A percentile compares a stretch with the other conserved stretches of the same genome.
Conservation (phyloP, 2,797 vertebrate genomes). For the Oryzias sinensis region DNA sequence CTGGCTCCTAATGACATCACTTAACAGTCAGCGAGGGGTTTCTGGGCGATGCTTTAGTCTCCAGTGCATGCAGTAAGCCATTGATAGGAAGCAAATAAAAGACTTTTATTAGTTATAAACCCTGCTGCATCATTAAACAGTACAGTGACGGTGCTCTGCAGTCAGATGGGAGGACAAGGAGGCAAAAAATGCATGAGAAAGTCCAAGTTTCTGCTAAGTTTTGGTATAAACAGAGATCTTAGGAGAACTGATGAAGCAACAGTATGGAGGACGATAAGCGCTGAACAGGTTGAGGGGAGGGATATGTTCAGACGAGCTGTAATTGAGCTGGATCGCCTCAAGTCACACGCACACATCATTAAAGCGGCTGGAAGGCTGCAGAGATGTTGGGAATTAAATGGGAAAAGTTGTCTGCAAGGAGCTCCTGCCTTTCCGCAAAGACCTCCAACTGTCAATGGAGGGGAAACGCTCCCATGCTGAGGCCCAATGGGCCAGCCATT, state of each 20-base stretch:
- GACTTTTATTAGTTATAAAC: constrained; percentile 67
- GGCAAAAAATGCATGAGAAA: constrained; percentile 31
- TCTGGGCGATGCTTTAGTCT: constrained; percentile 57
- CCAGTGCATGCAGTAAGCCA: constrained; percentile 51
- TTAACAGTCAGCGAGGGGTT: constrained; percentile 53
- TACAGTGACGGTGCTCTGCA: constrained; percentile 52
- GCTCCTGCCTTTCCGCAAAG: constrained; percentile 30
- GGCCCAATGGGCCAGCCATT: constrained; percentile 57
- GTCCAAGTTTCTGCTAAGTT: too few relatives aligned
- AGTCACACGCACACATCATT: constrained; percentile 67
- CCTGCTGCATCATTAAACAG: constrained; percentile 60
- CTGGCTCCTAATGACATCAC: constrained; percentile 55
- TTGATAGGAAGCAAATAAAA: constrained; percentile 65
- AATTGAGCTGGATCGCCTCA: constrained; percentile 70
- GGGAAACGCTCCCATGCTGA: constrained; percentile 72
- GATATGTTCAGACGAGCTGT: constrained; percentile 66
- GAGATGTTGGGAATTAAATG: constrained; percentile 58
- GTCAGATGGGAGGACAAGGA: constrained; percentile 32
- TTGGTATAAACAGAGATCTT: constrained; percentile 37
- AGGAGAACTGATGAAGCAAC: constrained; percentile 8
- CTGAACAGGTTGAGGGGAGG: constrained; percentile 47
- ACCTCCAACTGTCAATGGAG: constrained; percentile 64
- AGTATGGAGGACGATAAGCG: constrained; percentile 49
- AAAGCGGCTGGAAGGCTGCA: constrained; percentile 46
- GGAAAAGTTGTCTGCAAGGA: constrained; percentile 56